Base-by-base conservation (phyloP, 2,797 vertebrate species). In the Falco cherrug region DNA sequence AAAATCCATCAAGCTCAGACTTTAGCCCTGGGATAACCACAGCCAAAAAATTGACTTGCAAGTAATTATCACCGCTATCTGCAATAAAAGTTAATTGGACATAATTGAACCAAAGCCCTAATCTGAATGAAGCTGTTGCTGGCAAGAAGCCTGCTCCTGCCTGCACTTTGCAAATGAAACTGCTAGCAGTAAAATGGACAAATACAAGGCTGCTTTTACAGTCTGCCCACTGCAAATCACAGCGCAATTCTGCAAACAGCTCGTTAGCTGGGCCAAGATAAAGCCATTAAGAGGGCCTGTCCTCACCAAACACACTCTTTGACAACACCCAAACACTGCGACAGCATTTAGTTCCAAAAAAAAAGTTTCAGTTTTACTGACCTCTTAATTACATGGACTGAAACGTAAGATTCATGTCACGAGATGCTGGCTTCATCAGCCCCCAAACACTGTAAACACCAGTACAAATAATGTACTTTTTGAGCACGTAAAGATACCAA, bases 11-110 rank as follows among this genome's bases (percentile, higher is more conserved):
- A 97, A 97, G 94, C 96, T 97, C 97, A 97, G 97, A 95, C 96
- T 97, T 97, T 95, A 98, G 97, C 94, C 85, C 95, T 97, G 93
- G 95, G 97, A 97, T 96, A 98, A 97, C 94, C 95, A 90, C 94
- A 89, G 96, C 93, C 96, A 97, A 97, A 98, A 97, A 97, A 97
- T 95, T 97, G 97, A 96, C 97, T 98, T 95, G 95, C 94, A 97
- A 97, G 97, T 97, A 98, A 98, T 98, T 98, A 98, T 97, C 97
- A 96, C 93, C 85, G 95, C 98, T 98, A 98, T 97, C 96, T 97
- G 97, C 97, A 98, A 98, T 98, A 98, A 97, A 98, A 98, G 98
- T 98, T 98, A 98, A 98, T 98, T 98, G 97, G 96, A 98, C 97
- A 96, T 98, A 98, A 98, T 95, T 98, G 98, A 98, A 98, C 97